These are phyloP conservation scores for Boloria euphrosyne DNA, from an alignment of 2,888 invertebrate species.

Conservation along the genomic window DNA sequence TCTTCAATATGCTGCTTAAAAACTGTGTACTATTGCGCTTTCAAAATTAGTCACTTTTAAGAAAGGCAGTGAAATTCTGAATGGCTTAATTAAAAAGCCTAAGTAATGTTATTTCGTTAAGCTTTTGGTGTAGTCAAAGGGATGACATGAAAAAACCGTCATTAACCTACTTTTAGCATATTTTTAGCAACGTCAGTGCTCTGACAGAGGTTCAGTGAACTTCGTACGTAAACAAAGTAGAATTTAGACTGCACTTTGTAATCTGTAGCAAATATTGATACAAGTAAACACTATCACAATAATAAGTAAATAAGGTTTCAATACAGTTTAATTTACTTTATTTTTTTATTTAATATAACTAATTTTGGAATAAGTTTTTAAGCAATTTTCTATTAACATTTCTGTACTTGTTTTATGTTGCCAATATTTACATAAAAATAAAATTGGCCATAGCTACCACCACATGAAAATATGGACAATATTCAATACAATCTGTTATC, in stretches of 20 bases:
- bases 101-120: constrained; percentile 25
- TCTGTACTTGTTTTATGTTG: too few species aligned
- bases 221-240: constrained; percentile 29
- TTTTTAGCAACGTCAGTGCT: constrained; percentile 62
- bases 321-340: background rate
- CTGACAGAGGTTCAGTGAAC: constrained; percentile 33
- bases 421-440: too few species aligned
- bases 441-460: too few species aligned
- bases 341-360: too few species aligned
- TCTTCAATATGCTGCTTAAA: too few species aligned
- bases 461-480: too few species aligned
- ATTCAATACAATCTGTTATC: too few species aligned
- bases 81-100: constrained; percentile 25
- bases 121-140: constrained; percentile 41
- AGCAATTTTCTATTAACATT: too few species aligned
- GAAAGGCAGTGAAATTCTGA: constrained; percentile 5
- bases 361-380: too few species aligned
- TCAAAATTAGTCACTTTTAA: constrained; percentile 4
- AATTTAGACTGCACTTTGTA: constrained; percentile 20
- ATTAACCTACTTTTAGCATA: constrained; percentile 70
- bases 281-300: constrained; percentile 16
- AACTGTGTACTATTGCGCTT: too few species aligned
- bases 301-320: constrained; percentile 13
- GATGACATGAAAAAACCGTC: constrained; percentile 58
- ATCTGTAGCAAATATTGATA: constrained; percentile 7